Evolutionary conservation across 2,888 invertebrate species (phyloP).

Genomic region (Listrodromus nycthemerus): DNA sequence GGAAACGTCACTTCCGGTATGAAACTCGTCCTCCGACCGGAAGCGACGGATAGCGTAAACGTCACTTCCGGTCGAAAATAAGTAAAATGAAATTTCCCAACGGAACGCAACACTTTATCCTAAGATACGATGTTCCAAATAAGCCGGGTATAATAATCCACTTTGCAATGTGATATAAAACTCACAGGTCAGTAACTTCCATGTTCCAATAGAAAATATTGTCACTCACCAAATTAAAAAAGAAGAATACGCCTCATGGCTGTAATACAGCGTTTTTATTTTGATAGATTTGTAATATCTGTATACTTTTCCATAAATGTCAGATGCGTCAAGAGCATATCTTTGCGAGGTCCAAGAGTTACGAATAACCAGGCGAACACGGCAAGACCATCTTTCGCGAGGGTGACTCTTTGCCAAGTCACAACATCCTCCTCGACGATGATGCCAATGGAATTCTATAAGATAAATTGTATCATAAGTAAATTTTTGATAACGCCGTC

Average conservation of each 20-base stretch:
- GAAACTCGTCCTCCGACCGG: too few species aligned
- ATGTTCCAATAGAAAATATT: too few species aligned
- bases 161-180: too few species aligned
- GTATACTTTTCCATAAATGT: conserved; percentile 77
- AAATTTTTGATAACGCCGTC: conserved; percentile 60
- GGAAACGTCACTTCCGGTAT: not conserved
- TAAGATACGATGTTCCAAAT: not conserved
- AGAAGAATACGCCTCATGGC: not conserved
- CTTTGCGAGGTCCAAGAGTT: conserved; percentile 77
- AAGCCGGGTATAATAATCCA: not conserved
- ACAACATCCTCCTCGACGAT: conserved; percentile 71
- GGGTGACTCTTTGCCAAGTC: conserved; percentile 77
- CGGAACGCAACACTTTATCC: not conserved
- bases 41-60: not conserved
- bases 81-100: not conserved
- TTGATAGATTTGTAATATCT: conserved; percentile 60
- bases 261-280: conserved; percentile 6
- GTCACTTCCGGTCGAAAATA: not conserved
- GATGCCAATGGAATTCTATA: conserved; percentile 59
- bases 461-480: conserved; percentile 12
- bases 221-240: too few species aligned
- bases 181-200: too few species aligned
- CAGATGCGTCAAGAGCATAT: conserved; percentile 78
- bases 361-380: conserved; percentile 80
- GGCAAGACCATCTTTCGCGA: conserved; percentile 79